These are phyloP conservation scores for Xiphophorus birchmanni DNA, from an alignment of 2,797 vertebrate species.

Conservation along the genomic window DNA sequence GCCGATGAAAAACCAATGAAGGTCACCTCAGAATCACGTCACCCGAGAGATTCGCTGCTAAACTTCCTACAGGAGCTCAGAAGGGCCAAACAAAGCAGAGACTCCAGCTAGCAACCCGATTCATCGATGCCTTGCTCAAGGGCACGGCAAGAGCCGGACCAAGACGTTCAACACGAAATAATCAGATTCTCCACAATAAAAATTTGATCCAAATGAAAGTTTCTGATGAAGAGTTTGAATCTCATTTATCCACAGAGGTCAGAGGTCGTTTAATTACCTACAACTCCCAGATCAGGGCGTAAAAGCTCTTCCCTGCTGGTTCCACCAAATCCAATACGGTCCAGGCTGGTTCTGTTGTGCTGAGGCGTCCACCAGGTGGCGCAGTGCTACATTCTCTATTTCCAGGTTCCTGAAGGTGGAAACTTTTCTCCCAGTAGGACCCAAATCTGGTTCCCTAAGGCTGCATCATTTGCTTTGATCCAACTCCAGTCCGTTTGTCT, in stretches of 20 bases:
- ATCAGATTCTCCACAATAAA: not conserved
- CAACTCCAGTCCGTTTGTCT: not conserved
- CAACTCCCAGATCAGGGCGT: not conserved
- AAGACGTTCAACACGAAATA: not conserved
- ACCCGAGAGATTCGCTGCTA: not conserved
- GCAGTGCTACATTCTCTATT: not conserved
- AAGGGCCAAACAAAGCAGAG: not conserved
- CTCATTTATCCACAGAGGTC: not conserved
- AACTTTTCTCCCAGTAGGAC: not conserved
- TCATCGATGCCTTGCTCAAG: not conserved
- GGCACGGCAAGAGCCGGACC: not conserved
- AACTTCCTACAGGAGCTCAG: not conserved
- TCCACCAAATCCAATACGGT: not conserved
- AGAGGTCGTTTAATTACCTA: not conserved
- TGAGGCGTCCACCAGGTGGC: not conserved
- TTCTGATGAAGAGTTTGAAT: not conserved
- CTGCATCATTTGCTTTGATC: not conserved
- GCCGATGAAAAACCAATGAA: not conserved
- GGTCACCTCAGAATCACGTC: not conserved
- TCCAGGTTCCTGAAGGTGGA: not conserved
- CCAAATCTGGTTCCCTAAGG: not conserved
- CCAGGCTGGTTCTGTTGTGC: not conserved
- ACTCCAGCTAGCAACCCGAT: not conserved
- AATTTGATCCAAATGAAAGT: not conserved
- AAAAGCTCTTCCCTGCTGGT: not conserved